Evolutionary conservation across 2,888 invertebrate species (phyloP).

Genomic region (Phortica magna): DNA sequence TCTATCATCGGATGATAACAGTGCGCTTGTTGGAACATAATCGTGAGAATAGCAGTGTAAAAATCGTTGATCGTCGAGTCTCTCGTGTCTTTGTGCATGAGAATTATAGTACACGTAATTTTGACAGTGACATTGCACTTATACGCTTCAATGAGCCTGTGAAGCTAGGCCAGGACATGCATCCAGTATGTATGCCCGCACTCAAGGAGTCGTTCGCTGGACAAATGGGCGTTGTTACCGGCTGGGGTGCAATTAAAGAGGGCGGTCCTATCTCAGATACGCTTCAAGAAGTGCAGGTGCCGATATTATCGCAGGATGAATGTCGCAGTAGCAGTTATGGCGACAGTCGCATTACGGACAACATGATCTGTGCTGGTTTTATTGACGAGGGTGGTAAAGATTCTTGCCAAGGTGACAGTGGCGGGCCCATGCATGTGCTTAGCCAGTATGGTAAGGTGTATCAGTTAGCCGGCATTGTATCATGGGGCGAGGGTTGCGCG

Average conservation of each 20-base stretch:
- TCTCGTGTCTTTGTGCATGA: slow-evolving; percentile 80
- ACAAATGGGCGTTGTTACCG: slow-evolving; percentile 82
- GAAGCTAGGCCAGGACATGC: slow-evolving; percentile 80
- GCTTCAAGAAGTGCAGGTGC: slow-evolving; percentile 85
- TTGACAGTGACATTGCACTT: slow-evolving; percentile 90
- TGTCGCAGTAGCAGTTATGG: slow-evolving; percentile 73
- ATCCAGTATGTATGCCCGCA: slow-evolving; percentile 88
- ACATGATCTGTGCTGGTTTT: slow-evolving; percentile 76
- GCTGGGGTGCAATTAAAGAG: slow-evolving; percentile 88
- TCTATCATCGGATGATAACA: slow-evolving; percentile 80
- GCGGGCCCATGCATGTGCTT: slow-evolving; percentile 74
- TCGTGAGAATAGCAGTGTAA: slow-evolving; percentile 78
- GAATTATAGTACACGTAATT: slow-evolving; percentile 84
- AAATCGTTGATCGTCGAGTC: slow-evolving; percentile 75
- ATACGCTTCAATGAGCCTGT: slow-evolving; percentile 83
- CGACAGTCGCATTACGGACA: slow-evolving; percentile 69
- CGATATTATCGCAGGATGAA: slow-evolving; percentile 83
- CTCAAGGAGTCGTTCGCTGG: slow-evolving; percentile 67
- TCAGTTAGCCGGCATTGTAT: slow-evolving; percentile 83
- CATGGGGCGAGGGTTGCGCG: slow-evolving; percentile 79
- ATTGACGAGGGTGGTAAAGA: slow-evolving; percentile 74
- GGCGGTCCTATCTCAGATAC: slow-evolving; percentile 84
- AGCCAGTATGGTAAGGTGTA: slow-evolving; percentile 48
- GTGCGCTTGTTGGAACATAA: slow-evolving; percentile 87
- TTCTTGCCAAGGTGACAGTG: slow-evolving; percentile 77